Evolutionary conservation across 2,113 vertebrate species (phyloP).

Genomic region (Protobothrops mucrosquamatus): DNA sequence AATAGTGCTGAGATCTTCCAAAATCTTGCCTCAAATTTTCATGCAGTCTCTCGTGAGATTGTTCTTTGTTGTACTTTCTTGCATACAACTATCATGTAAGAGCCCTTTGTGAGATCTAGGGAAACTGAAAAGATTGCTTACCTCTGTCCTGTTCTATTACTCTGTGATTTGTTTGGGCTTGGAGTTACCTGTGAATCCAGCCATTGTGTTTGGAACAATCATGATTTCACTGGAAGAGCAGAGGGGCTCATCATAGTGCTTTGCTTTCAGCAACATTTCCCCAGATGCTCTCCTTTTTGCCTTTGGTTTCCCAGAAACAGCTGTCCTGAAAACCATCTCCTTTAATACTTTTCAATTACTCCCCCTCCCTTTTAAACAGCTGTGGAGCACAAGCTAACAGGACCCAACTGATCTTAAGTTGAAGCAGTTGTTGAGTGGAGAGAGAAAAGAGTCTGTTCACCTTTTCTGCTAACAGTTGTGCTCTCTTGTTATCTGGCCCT

Average conservation of each 20-base stretch:
- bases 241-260: not conserved
- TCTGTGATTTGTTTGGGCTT: not conserved
- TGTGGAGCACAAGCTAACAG: conserved; percentile 43
- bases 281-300: not conserved
- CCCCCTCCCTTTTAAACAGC: conserved; percentile 60
- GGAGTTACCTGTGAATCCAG: not conserved
- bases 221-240: not conserved
- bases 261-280: not conserved
- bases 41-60: not conserved
- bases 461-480: conserved; percentile 39
- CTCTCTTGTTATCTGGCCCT: conserved; percentile 40
- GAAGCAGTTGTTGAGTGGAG: conserved; percentile 55
- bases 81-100: not conserved
- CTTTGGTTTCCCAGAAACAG: conserved; percentile 39
- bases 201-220: not conserved
- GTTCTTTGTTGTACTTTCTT: not conserved
- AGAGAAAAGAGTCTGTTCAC: conserved; percentile 71
- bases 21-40: not conserved
- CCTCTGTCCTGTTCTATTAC: not conserved
- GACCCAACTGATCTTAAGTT: conserved; percentile 28
- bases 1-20: not conserved
- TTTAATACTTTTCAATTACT: conserved; percentile 18
- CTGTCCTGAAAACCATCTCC: conserved; percentile 47
- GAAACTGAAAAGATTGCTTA: not conserved
- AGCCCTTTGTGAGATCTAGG: not conserved